A percentile compares a stretch with the other conserved stretches of the same genome.
These are phyloP conservation scores for Parochlus steinenii DNA, from an alignment of 2,888 invertebrate species.

Conservation along the genomic window DNA sequence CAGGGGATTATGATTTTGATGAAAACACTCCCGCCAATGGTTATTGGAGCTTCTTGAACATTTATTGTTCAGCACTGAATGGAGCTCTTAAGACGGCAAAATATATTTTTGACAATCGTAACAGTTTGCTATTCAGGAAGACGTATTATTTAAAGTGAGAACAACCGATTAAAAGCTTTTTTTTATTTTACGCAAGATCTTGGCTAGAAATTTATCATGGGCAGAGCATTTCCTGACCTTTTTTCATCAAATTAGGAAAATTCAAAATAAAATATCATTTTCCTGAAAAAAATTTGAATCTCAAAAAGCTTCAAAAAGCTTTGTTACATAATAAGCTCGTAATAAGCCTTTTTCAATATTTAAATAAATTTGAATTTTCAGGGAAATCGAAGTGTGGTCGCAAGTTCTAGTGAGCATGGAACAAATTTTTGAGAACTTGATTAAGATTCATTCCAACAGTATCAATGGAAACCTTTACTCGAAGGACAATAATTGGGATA, in stretches of 20 bases:
- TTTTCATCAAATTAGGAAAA: not conserved
- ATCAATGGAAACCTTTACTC: conserved; percentile 50
- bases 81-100: conserved; percentile 54
- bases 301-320: not conserved
- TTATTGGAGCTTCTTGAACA: conserved; percentile 70
- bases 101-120: conserved; percentile 53
- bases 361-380: conserved; percentile 25
- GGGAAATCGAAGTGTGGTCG: conserved; percentile 71
- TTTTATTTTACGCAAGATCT: too few relatives aligned
- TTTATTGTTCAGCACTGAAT: conserved; percentile 61
- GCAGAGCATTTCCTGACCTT: too few relatives aligned
- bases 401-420: conserved; percentile 68
- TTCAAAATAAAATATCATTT: not conserved
- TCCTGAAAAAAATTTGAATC: not conserved
- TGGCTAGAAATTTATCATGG: too few relatives aligned
- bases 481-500: conserved; percentile 44
- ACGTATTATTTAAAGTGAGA: conserved; percentile 53
- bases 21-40: conserved; percentile 78
- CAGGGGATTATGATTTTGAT: conserved; percentile 68
- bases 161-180: conserved; percentile 16
- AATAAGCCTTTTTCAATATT: not conserved
- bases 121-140: conserved; percentile 67
- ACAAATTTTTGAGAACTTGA: conserved; percentile 54
- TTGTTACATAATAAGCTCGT: not conserved
- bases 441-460: conserved; percentile 49